These are phyloP conservation scores for Lampropteryx suffumata DNA, from an alignment of 2,888 invertebrate genomes.

Conservation along the genomic window DNA sequence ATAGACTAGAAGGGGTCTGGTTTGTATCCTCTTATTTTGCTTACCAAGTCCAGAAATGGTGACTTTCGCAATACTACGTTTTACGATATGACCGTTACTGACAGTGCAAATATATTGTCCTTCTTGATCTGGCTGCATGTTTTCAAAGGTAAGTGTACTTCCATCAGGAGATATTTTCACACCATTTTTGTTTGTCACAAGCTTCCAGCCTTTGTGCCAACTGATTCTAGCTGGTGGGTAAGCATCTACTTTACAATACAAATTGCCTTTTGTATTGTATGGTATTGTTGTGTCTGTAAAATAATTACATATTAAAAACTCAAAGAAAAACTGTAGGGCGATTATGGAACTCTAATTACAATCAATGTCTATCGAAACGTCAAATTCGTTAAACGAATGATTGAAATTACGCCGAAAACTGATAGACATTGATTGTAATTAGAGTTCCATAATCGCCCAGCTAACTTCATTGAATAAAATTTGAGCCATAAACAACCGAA, in stretches of 20 bases:
- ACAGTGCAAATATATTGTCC: constrained; percentile 18
- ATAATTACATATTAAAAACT: too few relatives aligned
- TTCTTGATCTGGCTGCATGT: constrained; percentile 2
- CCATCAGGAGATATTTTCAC: constrained; percentile 1
- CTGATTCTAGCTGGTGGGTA: constrained; percentile 22
- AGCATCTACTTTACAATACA: constrained; percentile 20
- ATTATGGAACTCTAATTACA: too few relatives aligned
- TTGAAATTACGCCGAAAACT: too few relatives aligned
- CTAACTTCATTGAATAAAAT: too few relatives aligned
- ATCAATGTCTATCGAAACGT: too few relatives aligned
- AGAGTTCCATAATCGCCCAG: too few relatives aligned
- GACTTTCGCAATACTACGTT: not conserved
- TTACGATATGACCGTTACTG: constrained; percentile 2
- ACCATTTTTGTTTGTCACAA: not conserved
- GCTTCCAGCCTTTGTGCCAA: constrained; percentile 14
- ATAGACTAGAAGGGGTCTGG: too few relatives aligned
- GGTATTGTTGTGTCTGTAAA: constrained; percentile 10
- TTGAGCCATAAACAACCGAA: too few relatives aligned
- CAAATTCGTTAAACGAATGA: too few relatives aligned
- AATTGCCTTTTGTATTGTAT: constrained; percentile 11
- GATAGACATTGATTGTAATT: too few relatives aligned
- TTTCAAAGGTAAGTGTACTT: constrained; percentile 8
- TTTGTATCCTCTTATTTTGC: not conserved
- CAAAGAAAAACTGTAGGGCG: too few relatives aligned
- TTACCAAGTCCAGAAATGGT: constrained; percentile 17